Evolutionary conservation across 2,797 vertebrate species (phyloP), one percentile per base, ranked within the genome.

Genomic region (Ctenochaetus hawaiiensis): DNA sequence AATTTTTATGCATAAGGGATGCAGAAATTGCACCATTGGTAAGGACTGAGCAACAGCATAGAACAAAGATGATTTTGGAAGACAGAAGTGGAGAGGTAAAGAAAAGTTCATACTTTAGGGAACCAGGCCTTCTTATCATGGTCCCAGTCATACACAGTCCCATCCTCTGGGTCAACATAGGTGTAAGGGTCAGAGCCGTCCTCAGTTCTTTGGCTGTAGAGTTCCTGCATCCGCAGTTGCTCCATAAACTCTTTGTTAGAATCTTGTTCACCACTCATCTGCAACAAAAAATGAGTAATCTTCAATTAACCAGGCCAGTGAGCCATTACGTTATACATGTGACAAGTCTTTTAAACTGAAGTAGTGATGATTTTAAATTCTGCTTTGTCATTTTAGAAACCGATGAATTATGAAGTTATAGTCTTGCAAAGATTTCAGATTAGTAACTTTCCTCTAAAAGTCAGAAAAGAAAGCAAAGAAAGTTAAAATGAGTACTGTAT

Each of bases 201-300:
- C 0, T 56, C 85, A 0, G 81, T 84, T 52, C 81, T 89, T 72
- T 93, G 90, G 2, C 89, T 93, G 17, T 95, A 96, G 68, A 97
- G 94, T 85, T 98, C 94, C 92, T 98, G 98, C 90, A 98, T 93
- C 75, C 96, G 95, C 78, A 99, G 95, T 95, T 98, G 97, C 86
- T 97, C 97, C 60, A 95, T 86, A 74, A 98, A 98, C 67, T 97
- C 97, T 11, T 96, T 96, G 82, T 98, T 97, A 17, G 88, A 80
- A 17, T 95, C 89, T 14, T 93, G 86, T 26, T 92, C 82, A 14
- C 85, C 89, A 47, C 94, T 96, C 96, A 96, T 96, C 96, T 96
- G 70, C 37, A 82, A 74, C 54, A 54, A 61, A 11, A 11, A 61
- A 63, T 0, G 34, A 43, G 8, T 72, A 22, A 70, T 9, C 5